A percentile compares a stretch with the other conserved stretches of the same genome.
These are phyloP conservation scores for Pseudopipra pipra DNA, from an alignment of 2,113 vertebrate species.

Conservation along the genomic window DNA sequence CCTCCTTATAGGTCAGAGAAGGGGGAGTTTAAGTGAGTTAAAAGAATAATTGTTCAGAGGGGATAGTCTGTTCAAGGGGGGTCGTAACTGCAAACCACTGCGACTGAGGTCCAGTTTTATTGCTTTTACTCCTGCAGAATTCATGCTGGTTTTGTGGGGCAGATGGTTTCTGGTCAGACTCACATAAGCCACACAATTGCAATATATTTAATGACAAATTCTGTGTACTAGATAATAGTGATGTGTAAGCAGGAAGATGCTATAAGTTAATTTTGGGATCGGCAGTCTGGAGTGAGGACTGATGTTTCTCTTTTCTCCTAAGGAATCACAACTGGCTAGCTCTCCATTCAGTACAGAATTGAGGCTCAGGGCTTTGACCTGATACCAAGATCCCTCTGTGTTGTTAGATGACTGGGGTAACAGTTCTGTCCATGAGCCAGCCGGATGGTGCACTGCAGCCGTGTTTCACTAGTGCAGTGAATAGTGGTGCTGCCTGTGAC, in stretches of 20 bases:
- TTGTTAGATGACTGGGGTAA: background rate
- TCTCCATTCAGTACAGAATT: background rate
- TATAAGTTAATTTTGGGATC: background rate
- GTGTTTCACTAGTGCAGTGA: background rate
- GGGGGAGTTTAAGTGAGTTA: background rate
- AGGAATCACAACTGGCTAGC: background rate
- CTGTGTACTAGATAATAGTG: background rate
- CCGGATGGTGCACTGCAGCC: background rate
- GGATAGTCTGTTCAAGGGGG: constrained; percentile 38
- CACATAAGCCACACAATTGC: background rate
- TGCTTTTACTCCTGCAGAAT: constrained; percentile 29
- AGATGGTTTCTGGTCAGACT: constrained; percentile 44
- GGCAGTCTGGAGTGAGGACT: background rate
- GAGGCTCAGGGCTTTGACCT: background rate
- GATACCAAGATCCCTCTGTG: background rate
- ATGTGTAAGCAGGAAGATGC: background rate
- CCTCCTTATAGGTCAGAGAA: constrained; percentile 28
- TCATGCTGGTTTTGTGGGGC: background rate
- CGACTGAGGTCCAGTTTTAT: constrained; percentile 2
- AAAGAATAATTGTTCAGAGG: constrained; percentile 57
- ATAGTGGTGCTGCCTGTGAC: background rate
- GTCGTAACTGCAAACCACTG: background rate
- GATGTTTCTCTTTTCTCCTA: background rate
- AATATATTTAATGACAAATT: constrained; percentile 4
- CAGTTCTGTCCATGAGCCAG: background rate